Evolutionary conservation across 2,888 invertebrate species (phyloP).

Genomic region (Ectemnius lituratus): DNA sequence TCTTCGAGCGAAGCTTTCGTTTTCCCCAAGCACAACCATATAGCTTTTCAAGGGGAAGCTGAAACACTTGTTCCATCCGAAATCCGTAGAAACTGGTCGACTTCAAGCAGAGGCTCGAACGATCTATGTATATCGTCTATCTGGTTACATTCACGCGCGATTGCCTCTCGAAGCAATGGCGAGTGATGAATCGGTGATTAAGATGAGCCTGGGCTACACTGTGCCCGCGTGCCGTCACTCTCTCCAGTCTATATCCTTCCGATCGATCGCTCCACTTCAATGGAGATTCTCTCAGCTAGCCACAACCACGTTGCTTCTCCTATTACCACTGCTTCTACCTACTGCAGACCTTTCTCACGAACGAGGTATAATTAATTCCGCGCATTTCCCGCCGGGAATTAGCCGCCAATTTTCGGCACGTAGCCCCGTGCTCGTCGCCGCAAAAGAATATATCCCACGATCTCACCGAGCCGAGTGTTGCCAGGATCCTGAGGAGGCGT

Average conservation of each 20-base stretch:
- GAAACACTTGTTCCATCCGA: too few species aligned
- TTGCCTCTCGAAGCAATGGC: slow-evolving; percentile 63
- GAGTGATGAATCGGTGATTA: slow-evolving; percentile 68
- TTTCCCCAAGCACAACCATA: too few species aligned
- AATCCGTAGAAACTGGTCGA: too few species aligned
- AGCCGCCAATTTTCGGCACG: slow-evolving; percentile 2
- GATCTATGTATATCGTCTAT: slow-evolving; percentile 64
- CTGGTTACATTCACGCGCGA: slow-evolving; percentile 58
- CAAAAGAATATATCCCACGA: background rate
- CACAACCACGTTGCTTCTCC: background rate
- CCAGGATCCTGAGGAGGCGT: background rate
- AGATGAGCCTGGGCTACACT: slow-evolving; percentile 57
- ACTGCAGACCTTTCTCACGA: background rate
- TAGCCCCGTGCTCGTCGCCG: background rate
- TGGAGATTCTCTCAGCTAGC: background rate
- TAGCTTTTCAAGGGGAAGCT: too few species aligned
- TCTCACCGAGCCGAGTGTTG: background rate
- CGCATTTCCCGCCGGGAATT: background rate
- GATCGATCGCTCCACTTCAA: slow-evolving; percentile 33
- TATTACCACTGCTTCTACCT: background rate
- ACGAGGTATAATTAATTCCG: background rate
- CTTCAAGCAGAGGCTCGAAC: background rate
- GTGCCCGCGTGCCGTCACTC: slow-evolving; percentile 20
- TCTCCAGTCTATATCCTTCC: slow-evolving; percentile 14
- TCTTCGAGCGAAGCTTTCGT: too few species aligned